Evolutionary conservation across 2,797 vertebrate genomes (phyloP).

Genomic region (Parauchenoglanis punctatus): DNA sequence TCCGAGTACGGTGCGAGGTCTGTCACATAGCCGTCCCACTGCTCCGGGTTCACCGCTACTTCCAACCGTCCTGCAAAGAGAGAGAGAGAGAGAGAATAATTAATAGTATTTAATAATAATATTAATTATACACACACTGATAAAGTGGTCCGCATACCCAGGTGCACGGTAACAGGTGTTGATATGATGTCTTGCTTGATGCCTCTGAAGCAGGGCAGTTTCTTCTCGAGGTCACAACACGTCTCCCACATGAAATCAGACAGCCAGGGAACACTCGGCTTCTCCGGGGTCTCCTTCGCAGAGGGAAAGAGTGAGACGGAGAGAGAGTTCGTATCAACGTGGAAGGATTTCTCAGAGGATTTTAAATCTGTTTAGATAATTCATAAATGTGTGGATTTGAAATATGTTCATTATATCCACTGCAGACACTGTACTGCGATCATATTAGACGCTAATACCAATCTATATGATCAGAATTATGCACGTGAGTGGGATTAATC

Average conservation of each 20-base stretch:
- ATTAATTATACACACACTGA: not conserved
- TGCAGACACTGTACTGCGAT: too few relatives aligned
- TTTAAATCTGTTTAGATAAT: not conserved
- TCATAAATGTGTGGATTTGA: not conserved
- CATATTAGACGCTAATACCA: too few relatives aligned
- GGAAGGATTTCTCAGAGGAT: not conserved
- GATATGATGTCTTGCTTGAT: constrained; percentile 71
- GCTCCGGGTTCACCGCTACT: constrained; percentile 71
- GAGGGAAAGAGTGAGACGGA: not conserved
- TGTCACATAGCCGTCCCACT: constrained; percentile 60
- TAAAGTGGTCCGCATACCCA: constrained; percentile 63
- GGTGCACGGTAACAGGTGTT: constrained; percentile 61
- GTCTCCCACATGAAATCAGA: constrained; percentile 73
- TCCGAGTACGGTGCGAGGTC: constrained; percentile 42
- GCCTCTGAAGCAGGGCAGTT: constrained; percentile 75
- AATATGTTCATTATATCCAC: too few relatives aligned
- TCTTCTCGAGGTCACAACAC: constrained; percentile 79
- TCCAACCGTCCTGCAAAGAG: constrained; percentile 72
- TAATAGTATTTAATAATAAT: not conserved
- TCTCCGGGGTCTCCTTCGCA: constrained; percentile 66
- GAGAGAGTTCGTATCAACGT: not conserved
- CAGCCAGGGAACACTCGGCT: constrained; percentile 75
- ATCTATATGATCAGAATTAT: too few relatives aligned
- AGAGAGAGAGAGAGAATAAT: not conserved
- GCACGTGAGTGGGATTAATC: too few relatives aligned